Evolutionary conservation across 2,113 vertebrate species (phyloP).

Genomic region (Cheirogaleus medius): DNA sequence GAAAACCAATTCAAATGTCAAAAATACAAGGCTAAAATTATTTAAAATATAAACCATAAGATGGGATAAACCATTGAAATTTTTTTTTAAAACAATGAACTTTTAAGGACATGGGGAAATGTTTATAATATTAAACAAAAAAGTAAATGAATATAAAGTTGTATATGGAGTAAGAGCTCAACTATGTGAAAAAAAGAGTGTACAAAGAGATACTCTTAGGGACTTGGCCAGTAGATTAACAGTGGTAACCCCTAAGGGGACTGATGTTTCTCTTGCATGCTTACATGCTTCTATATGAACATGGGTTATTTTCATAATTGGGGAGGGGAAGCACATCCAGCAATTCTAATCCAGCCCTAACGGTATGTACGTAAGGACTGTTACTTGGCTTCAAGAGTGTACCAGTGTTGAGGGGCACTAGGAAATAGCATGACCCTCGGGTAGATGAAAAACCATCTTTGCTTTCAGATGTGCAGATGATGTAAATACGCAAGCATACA

Average conservation of each 20-base stretch:
- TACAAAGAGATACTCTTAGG: background rate
- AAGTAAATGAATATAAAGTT: constrained; percentile 6
- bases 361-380: background rate
- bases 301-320: background rate
- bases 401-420: background rate
- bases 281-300: background rate
- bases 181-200: background rate
- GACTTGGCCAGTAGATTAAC: background rate
- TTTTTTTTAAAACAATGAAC: background rate
- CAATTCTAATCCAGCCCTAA: background rate
- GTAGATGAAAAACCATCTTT: background rate
- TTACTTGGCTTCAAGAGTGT: background rate
- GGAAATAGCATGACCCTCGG: background rate
- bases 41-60: background rate
- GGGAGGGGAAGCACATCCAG: background rate
- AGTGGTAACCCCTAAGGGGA: background rate
- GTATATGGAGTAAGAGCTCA: background rate
- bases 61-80: background rate
- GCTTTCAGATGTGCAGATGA: background rate
- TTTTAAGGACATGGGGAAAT: background rate
- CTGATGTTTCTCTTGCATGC: background rate
- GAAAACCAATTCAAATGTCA: background rate
- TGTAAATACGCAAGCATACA: background rate
- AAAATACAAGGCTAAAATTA: constrained; percentile 15
- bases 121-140: background rate